Percentiles rank a stretch among this genome's conserved stretches.
Conservation (phyloP, 2,888 invertebrate genomes). For the Micoletzkya japonica region DNA sequence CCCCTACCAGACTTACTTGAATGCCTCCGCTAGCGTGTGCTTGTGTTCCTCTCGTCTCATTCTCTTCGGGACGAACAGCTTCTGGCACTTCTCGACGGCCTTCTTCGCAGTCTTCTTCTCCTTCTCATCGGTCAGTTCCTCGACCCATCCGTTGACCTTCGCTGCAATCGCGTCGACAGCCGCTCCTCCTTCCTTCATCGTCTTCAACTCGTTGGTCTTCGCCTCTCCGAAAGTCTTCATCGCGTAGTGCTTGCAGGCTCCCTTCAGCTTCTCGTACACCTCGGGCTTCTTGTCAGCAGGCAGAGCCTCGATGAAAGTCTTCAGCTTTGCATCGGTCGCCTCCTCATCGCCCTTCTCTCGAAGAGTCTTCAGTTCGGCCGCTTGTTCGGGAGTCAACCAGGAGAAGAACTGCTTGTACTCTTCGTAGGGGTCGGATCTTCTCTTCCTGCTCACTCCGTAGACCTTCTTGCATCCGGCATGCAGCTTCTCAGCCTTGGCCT, state of each 20-base stretch:
- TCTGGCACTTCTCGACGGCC: conserved; percentile 32
- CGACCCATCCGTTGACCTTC: conserved; percentile 26
- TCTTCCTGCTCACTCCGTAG: conserved; percentile 13
- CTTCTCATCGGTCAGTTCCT: conserved; percentile 27
- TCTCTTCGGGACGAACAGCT: too few species aligned
- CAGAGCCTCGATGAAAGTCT: conserved; percentile 32
- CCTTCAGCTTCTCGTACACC: conserved; percentile 28
- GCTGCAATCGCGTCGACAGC: conserved; percentile 33
- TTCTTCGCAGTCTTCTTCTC: conserved; percentile 30
- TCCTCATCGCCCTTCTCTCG: conserved; percentile 24
- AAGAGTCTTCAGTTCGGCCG: conserved; percentile 16
- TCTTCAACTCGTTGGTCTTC: conserved; percentile 37
- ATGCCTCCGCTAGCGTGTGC: conserved; percentile 14
- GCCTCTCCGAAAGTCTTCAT: conserved; percentile 42
- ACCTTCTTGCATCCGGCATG: conserved; percentile 35
- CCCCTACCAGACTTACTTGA: neutral
- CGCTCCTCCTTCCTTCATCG: conserved; percentile 39
- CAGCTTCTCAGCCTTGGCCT: conserved; percentile 36
- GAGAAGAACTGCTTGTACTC: conserved; percentile 25
- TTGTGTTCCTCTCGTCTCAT: too few species aligned
- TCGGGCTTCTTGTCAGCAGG: conserved; percentile 27
- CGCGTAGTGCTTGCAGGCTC: conserved; percentile 30
- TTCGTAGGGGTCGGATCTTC: neutral
- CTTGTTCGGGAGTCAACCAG: conserved; percentile 29
- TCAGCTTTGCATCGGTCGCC: conserved; percentile 36